Conservation (phyloP, 2,888 invertebrate genomes). For the Patella depressa region DNA sequence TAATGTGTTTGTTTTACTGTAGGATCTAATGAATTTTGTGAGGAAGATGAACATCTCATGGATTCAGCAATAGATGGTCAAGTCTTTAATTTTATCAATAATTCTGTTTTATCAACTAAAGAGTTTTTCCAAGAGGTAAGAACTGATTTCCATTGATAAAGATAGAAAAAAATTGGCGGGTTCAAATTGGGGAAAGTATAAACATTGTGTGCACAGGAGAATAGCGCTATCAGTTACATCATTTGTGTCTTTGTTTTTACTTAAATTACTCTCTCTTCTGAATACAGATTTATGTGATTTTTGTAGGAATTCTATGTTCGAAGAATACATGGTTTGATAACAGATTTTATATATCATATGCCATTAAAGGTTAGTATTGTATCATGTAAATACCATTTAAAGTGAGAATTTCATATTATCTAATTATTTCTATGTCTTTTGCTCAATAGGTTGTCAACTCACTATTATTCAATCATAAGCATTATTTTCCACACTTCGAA, state of each 20-base stretch:
- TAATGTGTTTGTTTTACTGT: neutral
- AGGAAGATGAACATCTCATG: constrained; percentile 85
- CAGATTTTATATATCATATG: constrained; percentile 93
- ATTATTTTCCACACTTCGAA: too few species aligned
- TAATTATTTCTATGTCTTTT: neutral
- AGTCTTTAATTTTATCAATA: constrained; percentile 85
- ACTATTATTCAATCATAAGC: too few species aligned
- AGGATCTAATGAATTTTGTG: constrained; percentile 73
- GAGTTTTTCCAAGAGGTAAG: constrained; percentile 78
- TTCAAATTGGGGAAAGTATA: too few species aligned
- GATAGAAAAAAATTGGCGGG: too few species aligned
- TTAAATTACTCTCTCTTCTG: constrained; percentile 20
- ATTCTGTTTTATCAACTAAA: constrained; percentile 77
- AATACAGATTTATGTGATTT: neutral
- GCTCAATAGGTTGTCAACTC: too few species aligned
- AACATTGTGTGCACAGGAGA: too few species aligned
- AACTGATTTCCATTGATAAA: neutral
- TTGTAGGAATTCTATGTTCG: constrained; percentile 84
- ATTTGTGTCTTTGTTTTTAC: neutral
- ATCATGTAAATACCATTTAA: neutral
- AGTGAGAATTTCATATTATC: neutral
- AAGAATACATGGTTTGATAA: constrained; percentile 86
- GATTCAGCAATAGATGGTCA: constrained; percentile 84
- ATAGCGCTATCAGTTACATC: neutral
- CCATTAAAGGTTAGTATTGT: constrained; percentile 81